phyloP scores from a whole-genome alignment of 2,888 invertebrate genomes.

The Plagodis pulveraria region DNA sequence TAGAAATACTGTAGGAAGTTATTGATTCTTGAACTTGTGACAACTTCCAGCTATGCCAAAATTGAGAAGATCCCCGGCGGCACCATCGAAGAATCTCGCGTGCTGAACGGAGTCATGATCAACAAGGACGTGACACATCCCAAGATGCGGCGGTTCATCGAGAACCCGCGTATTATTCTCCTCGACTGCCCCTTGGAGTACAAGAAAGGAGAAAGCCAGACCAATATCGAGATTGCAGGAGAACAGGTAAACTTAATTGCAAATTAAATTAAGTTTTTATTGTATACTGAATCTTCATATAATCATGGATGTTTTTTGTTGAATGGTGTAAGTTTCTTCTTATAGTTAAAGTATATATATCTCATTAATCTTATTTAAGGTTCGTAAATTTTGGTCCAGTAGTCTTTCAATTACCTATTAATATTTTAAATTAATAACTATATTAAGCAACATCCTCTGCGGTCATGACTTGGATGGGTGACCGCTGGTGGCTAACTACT shows the following conservation, averaged over 20 bases:
- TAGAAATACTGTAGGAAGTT: no score
- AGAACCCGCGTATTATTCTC: slow-evolving; percentile 97
- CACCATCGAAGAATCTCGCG: slow-evolving; percentile 96
- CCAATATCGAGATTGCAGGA: slow-evolving; percentile 97
- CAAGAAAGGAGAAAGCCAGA: slow-evolving; percentile 99
- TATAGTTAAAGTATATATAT: no score
- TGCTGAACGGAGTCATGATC: slow-evolving; percentile 97
- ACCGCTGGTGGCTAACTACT: no score
- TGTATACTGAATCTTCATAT: no score
- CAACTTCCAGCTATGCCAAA: slow-evolving; percentile 90
- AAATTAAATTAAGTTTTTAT: background rate
- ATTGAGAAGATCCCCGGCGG: slow-evolving; percentile 98
- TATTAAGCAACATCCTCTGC: no score
- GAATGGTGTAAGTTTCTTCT: no score
- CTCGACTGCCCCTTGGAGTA: slow-evolving; percentile 98
- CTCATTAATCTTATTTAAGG: no score
- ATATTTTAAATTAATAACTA: no score
- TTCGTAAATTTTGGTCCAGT: no score
- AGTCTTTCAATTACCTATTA: no score
- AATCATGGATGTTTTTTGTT: no score
- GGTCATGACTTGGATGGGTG: no score
- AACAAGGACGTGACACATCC: slow-evolving; percentile 99
- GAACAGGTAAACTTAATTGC: slow-evolving; percentile 87
- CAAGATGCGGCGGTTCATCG: slow-evolving; percentile 97
- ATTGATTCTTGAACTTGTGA: background rate